These are phyloP conservation scores for Xestia c-nigrum DNA, from an alignment of 2,888 invertebrate species.

Conservation along the genomic window DNA sequence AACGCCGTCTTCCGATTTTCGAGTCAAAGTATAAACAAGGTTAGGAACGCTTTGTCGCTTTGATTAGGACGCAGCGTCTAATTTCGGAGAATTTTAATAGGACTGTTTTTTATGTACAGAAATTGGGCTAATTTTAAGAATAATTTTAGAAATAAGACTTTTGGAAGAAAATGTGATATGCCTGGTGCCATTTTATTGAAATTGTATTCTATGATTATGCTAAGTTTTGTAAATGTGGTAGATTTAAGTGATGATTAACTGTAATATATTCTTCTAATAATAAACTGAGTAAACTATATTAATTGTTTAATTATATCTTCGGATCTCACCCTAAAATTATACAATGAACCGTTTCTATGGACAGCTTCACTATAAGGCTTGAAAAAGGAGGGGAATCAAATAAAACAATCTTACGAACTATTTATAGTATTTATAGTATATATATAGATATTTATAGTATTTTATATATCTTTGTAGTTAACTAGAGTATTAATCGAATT, in stretches of 20 bases:
- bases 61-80: not conserved
- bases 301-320: not conserved
- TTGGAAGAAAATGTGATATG: not conserved
- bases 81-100: not conserved
- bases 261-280: not conserved
- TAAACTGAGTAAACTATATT: constrained; percentile 4
- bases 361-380: not conserved
- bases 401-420: not conserved
- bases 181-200: constrained; percentile 17
- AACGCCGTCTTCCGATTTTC: not conserved
- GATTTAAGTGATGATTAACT: not conserved
- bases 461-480: too few relatives aligned
- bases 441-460: too few relatives aligned
- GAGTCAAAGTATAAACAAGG: not conserved
- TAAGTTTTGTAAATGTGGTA: not conserved
- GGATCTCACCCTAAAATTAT: not conserved
- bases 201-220: not conserved
- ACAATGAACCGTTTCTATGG: not conserved
- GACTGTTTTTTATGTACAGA: not conserved
- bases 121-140: not conserved
- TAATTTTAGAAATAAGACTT: not conserved
- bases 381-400: not conserved
- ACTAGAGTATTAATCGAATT: too few relatives aligned
- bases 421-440: too few relatives aligned
- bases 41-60: not conserved